Conservation (phyloP, 2,888 invertebrate species). For the Pollenia amentaria region DNA sequence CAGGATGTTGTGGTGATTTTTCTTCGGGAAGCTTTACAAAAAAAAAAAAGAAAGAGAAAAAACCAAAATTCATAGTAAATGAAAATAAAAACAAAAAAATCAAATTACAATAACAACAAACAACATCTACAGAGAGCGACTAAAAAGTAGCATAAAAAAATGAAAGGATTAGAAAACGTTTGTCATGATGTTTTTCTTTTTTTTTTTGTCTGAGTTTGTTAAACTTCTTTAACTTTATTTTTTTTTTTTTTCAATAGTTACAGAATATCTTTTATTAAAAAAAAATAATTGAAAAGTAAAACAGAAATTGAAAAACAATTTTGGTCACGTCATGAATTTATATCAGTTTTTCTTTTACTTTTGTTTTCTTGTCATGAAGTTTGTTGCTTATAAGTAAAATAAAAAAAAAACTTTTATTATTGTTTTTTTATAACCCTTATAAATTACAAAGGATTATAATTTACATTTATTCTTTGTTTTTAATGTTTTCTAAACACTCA, state of each 20-base stretch:
- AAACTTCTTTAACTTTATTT: conserved; percentile 42
- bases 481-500: no score
- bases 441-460: conserved; percentile 63
- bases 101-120: conserved; percentile 6
- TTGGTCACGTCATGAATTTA: conserved; percentile 66
- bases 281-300: conserved; percentile 61
- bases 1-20: conserved; percentile 85
- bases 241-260: conserved; percentile 28
- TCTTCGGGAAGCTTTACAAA: conserved; percentile 84
- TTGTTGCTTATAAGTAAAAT: not conserved
- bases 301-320: conserved; percentile 65
- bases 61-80: conserved; percentile 41
- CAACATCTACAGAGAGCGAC: not conserved
- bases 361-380: conserved; percentile 18
- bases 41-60: conserved; percentile 58
- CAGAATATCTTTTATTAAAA: not conserved
- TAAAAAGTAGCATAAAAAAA: conserved; percentile 33
- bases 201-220: conserved; percentile 27
- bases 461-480: conserved; percentile 25
- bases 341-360: conserved; percentile 33
- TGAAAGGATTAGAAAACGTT: conserved; percentile 65
- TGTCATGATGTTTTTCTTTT: conserved; percentile 32
- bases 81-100: conserved; percentile 24
- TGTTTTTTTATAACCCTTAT: conserved; percentile 63
- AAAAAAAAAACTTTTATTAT: conserved; percentile 31